Percentiles rank a stretch among this genome's conserved stretches.
These are phyloP conservation scores for Fragum sueziense DNA, from an alignment of 2,888 invertebrate genomes.

Conservation along the genomic window DNA sequence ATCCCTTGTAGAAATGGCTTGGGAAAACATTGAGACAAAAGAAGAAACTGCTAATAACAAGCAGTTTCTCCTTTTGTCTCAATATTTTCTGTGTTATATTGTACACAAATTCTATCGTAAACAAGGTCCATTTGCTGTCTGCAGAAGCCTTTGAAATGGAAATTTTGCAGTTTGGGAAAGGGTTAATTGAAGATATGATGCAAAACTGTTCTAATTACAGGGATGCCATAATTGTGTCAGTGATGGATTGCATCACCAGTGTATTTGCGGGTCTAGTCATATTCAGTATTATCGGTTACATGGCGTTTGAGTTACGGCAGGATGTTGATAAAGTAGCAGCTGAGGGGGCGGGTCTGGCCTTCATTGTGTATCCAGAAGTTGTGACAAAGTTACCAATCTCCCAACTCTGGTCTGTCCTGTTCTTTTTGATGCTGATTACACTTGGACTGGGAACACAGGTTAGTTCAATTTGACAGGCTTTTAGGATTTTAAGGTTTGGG, in stretches of 20 bases:
- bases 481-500: too few species aligned
- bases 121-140: too few species aligned
- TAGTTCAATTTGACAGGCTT: too few species aligned
- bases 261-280: conserved; percentile 81
- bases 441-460: conserved; percentile 79
- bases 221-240: conserved; percentile 77
- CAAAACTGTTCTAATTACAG: conserved; percentile 59
- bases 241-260: conserved; percentile 79
- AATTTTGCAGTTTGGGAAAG: not conserved
- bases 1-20: too few species aligned
- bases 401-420: conserved; percentile 78
- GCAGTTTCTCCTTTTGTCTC: not conserved
- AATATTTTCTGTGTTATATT: not conserved
- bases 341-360: conserved; percentile 78
- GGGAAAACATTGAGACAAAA: too few species aligned
- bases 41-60: too few species aligned
- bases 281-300: conserved; percentile 80
- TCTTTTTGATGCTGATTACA: conserved; percentile 79
- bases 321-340: conserved; percentile 75
- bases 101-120: too few species aligned
- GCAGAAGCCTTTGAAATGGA: too few species aligned
- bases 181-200: not conserved
- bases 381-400: conserved; percentile 77
- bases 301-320: conserved; percentile 75
- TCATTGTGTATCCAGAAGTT: conserved; percentile 79